Base-by-base conservation (phyloP, 2,113 vertebrate genomes). In the Serinus canaria region DNA sequence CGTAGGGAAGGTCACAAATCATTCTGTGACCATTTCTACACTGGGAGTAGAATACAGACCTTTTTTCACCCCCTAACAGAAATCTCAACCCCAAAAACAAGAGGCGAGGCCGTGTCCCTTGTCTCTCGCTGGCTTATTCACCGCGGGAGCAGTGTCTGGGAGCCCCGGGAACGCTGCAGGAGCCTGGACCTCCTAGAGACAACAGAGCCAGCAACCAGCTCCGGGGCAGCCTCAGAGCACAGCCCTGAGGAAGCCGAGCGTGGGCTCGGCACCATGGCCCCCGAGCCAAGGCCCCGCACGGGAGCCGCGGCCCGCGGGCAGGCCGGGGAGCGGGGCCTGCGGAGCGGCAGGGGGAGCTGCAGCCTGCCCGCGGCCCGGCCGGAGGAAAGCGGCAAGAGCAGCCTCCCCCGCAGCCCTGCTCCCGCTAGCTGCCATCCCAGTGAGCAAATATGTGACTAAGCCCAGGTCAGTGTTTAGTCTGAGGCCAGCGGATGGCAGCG, bases 301-400 rank as follows among this genome's bases (percentile, higher is more conserved):
- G 17, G 5, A 31, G 60, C 23, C 27, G 60, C 53, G 23, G n/a
- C 10, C 11, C 68, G 31, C 25, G 27, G 7, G 10, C 17, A 35
- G 2, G 44, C 2, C 10, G 43, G 30, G 78, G 10, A 21, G 7
- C 3, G 14, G 24, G 37, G 24, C 16, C 67, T 4, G 44, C 35
- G 15, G n/a, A 73, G 94, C 98, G 93, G 94, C 97, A 98, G 98
- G 95, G 95, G 98, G 98, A 97, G 98, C 98, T 98, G 62, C 96
- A 91, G 87, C 77, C 96, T n/a, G 90, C 46, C 50, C 50, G n/a
- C 96, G 86, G 69, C 55, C 47, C 44, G 20, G 47, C 35, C 24
- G n/a, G 39, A 82, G 58, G 46, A 87, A 86, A 66, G 17, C 67
- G 3, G 88, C 66, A 43, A 56, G 91, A 95, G 93, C 90, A 91